Conservation (phyloP, 2,888 invertebrate genomes). For the Megastigmus dorsalis region DNA sequence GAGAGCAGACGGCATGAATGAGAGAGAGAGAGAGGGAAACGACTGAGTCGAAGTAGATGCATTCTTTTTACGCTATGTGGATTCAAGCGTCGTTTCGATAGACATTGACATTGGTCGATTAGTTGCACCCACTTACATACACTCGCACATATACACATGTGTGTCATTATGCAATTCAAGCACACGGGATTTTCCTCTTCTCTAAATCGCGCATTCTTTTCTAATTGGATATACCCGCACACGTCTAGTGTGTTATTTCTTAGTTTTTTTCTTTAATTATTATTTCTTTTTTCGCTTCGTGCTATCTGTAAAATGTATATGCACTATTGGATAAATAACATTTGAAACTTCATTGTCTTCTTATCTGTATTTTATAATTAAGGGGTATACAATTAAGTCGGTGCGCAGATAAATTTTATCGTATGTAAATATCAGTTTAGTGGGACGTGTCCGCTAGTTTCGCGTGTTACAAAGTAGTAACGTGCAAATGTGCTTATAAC, state of each 20-base stretch:
- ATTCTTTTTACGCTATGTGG: background rate
- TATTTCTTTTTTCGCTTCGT: background rate
- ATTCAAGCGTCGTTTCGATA: slow-evolving; percentile 1
- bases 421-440: too few relatives aligned
- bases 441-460: too few relatives aligned
- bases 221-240: background rate
- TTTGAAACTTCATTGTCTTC: too few relatives aligned
- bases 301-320: background rate
- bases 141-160: background rate
- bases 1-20: background rate
- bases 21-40: background rate
- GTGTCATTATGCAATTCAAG: slow-evolving; percentile 27
- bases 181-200: slow-evolving; percentile 7
- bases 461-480: too few relatives aligned
- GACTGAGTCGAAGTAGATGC: too few relatives aligned
- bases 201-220: slow-evolving; percentile 5
- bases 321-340: too few relatives aligned
- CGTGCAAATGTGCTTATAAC: too few relatives aligned
- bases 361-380: too few relatives aligned
- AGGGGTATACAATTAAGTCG: too few relatives aligned
- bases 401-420: too few relatives aligned
- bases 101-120: slow-evolving; percentile 20
- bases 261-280: background rate
- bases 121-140: background rate
- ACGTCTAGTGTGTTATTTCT: background rate